Evolutionary conservation across 2,888 invertebrate genomes (phyloP).

Genomic region (Fragum whitleyi): DNA sequence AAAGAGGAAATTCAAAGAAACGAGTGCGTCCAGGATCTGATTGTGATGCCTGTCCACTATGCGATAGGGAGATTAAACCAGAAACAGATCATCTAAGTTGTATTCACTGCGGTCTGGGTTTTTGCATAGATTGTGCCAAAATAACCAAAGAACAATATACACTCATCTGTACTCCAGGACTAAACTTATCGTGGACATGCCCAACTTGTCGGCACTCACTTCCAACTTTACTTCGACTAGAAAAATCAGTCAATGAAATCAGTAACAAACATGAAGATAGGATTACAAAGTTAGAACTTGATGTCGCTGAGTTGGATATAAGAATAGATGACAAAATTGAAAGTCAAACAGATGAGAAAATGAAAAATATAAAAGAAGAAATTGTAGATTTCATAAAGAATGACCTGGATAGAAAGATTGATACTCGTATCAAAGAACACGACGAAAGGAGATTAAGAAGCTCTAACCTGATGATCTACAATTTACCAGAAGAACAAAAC

Average conservation of each 20-base stretch:
- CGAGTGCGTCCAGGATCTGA: neutral
- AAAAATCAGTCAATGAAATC: neutral
- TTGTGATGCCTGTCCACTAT: neutral
- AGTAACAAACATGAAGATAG: neutral
- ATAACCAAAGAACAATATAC: neutral
- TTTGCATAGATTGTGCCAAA: too few relatives aligned
- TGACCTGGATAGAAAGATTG: neutral
- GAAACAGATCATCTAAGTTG: neutral
- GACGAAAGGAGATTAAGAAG: neutral
- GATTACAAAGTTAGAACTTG: neutral
- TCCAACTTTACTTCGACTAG: neutral
- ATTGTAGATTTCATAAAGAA: neutral
- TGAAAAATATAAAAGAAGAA: neutral
- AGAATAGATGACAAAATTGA: neutral
- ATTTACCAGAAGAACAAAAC: neutral
- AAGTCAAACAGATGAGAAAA: neutral
- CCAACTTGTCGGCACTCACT: neutral
- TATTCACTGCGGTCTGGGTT: neutral
- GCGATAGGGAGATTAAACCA: neutral
- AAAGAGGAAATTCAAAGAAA: too few relatives aligned
- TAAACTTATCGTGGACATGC: neutral
- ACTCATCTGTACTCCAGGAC: neutral
- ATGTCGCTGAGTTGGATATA: neutral
- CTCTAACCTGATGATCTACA: neutral
- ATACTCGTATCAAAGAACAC: neutral